These are phyloP conservation scores for Epinephelus fuscoguttatus DNA, from an alignment of 2,113 vertebrate species.

Conservation along the genomic window DNA sequence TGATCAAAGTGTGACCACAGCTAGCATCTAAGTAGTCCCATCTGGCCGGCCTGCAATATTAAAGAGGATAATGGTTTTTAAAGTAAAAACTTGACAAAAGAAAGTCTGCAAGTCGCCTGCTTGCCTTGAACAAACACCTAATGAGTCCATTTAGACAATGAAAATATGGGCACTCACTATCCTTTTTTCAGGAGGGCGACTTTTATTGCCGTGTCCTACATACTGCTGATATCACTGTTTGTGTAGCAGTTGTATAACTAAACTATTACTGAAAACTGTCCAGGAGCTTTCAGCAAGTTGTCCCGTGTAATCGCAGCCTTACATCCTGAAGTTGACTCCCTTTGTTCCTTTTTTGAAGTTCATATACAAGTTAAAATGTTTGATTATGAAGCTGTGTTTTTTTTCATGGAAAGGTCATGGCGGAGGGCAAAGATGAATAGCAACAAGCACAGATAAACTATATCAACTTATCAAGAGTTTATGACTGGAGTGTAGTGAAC, in stretches of 20 bases:
- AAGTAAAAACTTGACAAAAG: background rate
- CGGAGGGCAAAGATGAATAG: constrained; percentile 1
- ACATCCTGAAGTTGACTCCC: background rate
- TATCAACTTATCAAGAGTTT: constrained; percentile 15
- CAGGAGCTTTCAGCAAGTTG: background rate
- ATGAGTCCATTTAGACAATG: background rate
- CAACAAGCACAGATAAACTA: background rate
- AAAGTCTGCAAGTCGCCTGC: background rate
- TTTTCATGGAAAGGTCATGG: no score
- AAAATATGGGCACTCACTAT: background rate
- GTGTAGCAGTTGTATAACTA: no score
- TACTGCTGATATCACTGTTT: background rate
- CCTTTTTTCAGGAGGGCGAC: background rate
- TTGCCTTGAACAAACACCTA: background rate
- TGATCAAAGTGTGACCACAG: constrained; percentile 19
- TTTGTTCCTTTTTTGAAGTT: background rate
- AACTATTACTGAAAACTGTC: background rate
- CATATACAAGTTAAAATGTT: constrained; percentile 2
- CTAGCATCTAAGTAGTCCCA: background rate
- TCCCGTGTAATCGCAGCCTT: background rate
- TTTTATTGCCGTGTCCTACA: background rate
- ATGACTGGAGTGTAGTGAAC: constrained; percentile 3
- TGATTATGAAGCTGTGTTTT: background rate
- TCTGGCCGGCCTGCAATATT: background rate
- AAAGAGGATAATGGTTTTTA: constrained; percentile 5